Evolutionary conservation across 1,140 invertebrate species (phyloP).

Genomic region (Drosophila seguyi): DNA sequence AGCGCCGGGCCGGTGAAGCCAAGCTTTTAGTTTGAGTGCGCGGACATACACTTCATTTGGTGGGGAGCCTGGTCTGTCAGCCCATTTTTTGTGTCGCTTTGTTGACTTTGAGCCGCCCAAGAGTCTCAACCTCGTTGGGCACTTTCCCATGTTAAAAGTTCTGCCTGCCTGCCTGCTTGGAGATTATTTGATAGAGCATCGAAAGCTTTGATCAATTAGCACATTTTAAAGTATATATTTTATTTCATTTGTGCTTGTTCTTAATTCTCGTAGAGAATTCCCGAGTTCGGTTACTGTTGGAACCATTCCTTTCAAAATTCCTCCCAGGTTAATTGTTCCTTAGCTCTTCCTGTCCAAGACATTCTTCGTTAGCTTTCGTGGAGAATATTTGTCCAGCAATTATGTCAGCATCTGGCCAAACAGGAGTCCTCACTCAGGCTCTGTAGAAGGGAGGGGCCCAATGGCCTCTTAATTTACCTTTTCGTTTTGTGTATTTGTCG

Average conservation of each 20-base stretch:
- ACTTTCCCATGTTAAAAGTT: slow-evolving; percentile 27
- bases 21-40: slow-evolving; percentile 53
- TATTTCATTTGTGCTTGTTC: background rate
- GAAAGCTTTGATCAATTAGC: slow-evolving; percentile 25
- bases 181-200: background rate
- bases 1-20: slow-evolving; percentile 54
- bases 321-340: background rate
- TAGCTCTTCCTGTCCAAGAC: background rate
- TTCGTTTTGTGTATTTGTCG: slow-evolving; percentile 41
- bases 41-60: slow-evolving; percentile 48
- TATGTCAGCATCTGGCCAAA: slow-evolving; percentile 41
- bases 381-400: slow-evolving; percentile 29
- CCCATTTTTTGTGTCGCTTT: slow-evolving; percentile 29
- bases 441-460: slow-evolving; percentile 31
- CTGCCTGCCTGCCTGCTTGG: background rate
- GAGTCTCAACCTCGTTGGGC: slow-evolving; percentile 49
- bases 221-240: slow-evolving; percentile 1
- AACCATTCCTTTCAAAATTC: slow-evolving; percentile 3
- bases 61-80: slow-evolving; percentile 11
- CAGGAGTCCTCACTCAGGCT: slow-evolving; percentile 16
- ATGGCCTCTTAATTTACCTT: slow-evolving; percentile 26
- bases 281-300: background rate
- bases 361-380: background rate
- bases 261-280: no score
- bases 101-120: slow-evolving; percentile 40